Percentiles rank a stretch among this genome's conserved stretches.
These are phyloP conservation scores for Coelopa frigida DNA, from an alignment of 1,140 invertebrate genomes.

Conservation along the genomic window DNA sequence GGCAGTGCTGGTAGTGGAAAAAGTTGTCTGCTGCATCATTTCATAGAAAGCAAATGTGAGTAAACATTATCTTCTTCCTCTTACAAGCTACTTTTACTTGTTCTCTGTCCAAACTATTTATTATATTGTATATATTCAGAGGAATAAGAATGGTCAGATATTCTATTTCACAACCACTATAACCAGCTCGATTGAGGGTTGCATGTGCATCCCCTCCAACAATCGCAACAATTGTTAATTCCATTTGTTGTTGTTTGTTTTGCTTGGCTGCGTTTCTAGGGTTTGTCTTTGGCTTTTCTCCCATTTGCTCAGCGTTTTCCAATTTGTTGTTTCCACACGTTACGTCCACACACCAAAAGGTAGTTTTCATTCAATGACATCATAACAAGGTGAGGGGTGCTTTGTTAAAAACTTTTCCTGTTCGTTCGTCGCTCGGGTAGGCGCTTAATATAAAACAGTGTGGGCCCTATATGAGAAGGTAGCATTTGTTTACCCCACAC, in stretches of 20 bases:
- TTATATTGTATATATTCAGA: not conserved
- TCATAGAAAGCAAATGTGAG: slow-evolving; percentile 85
- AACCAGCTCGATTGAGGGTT: not conserved
- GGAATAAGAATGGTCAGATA: not conserved
- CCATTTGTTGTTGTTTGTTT: not conserved
- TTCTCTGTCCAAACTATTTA: not conserved
- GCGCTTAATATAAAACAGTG: too few species aligned
- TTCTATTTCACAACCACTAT: not conserved
- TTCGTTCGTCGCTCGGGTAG: too few species aligned
- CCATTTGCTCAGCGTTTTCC: not conserved
- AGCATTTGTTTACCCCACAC: too few species aligned
- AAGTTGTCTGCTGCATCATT: slow-evolving; percentile 82
- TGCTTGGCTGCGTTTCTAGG: not conserved
- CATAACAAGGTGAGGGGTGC: not conserved
- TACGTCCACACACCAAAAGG: not conserved
- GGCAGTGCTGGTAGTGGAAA: slow-evolving; percentile 80
- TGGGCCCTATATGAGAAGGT: too few species aligned
- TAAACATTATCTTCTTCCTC: too few species aligned
- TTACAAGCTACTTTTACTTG: not conserved
- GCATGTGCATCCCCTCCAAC: too few species aligned
- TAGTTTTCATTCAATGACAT: not conserved
- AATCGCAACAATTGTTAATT: not conserved
- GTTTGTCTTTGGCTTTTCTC: not conserved
- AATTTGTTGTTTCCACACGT: not conserved
- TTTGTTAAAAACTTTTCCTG: not conserved